phyloP scores from a whole-genome alignment of 2,113 vertebrate genomes.

The Silurus asotus region DNA sequence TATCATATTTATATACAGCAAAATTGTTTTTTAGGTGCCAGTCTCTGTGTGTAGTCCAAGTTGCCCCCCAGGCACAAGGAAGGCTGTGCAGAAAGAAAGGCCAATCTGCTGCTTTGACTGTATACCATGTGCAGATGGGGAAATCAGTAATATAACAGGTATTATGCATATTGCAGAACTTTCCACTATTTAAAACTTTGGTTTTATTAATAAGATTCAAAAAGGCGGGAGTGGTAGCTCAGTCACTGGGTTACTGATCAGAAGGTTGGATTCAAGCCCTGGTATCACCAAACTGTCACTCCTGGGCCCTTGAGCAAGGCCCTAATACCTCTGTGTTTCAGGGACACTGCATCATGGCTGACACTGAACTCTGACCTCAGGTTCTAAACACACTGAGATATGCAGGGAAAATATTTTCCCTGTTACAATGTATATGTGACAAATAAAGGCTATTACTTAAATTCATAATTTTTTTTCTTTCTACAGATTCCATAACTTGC shows the following conservation, averaged over 20 bases:
- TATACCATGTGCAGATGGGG: background rate
- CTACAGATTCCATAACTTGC: constrained; percentile 53
- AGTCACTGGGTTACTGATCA: too few species aligned
- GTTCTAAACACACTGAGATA: too few species aligned
- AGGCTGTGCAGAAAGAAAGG: background rate
- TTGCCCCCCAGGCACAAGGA: constrained; percentile 12
- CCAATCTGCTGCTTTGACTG: constrained; percentile 3
- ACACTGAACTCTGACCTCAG: too few species aligned
- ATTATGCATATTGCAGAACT: background rate
- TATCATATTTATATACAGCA: background rate
- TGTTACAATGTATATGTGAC: background rate
- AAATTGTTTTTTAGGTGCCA: constrained; percentile 59
- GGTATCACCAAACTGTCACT: too few species aligned
- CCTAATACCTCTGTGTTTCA: too few species aligned
- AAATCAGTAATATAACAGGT: background rate
- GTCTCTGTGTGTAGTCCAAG: constrained; percentile 65
- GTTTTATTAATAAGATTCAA: too few species aligned
- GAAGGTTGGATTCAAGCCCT: too few species aligned
- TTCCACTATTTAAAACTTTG: too few species aligned
- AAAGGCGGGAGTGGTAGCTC: too few species aligned
- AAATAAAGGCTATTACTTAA: background rate
- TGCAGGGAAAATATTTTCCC: background rate
- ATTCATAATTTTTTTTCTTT: background rate
- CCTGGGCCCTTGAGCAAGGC: too few species aligned
- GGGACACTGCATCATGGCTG: too few species aligned